Evolutionary conservation across 2,888 invertebrate species (phyloP), one percentile per base, ranked within the genome.

Genomic region (Dasysyrphus tricinctus): DNA sequence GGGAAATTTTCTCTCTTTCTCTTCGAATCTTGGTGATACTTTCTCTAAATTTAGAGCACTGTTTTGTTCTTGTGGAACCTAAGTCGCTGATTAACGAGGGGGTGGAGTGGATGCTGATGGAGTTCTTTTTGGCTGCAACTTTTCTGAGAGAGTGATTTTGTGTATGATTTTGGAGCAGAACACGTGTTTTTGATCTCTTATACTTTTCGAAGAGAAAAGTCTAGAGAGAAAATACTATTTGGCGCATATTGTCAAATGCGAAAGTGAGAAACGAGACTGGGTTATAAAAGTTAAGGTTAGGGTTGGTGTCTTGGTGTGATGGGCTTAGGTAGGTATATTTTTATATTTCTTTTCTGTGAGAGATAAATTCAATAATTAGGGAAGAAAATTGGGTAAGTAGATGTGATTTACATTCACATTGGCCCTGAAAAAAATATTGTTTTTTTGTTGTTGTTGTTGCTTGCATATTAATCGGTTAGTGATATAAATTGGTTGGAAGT

Each of bases 151-250:
- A 37, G 56, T 3, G 24, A 51, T 16, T 47, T 47, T 16, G 44
- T 51, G 44, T 51, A 57, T 79, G 47, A 75, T 80, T 76, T 72
- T 51, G 37, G 67, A 32, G 42, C 14, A 47, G 49, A 51, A 24
- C 84, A 84, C 84, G 84, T 84, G 80, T 76, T 80, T 47, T 78
- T 49, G n/a, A 19, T 51, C 69, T 69, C 69, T 69, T 69, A 69
- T 69, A 54, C n/a, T 24, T 19, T 9, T 69, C 69, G 51, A 69
- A 69, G 69, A 54, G 67, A 37, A 3, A 2, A 9, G 16, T 2
- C 1, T 3, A 32, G 47, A 49, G 65, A 67, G 47, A 19, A 65
- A n/a, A 12, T 8, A 29, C n/a, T 16, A 65, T 67, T 34, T 47
- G 49, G 67, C 49, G 51, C 51, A 24, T 61, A 24, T 37, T 12